Evolutionary conservation across 2,888 invertebrate genomes (phyloP), one percentile per base, ranked within the genome.

Genomic region (Eucera pruinosa): DNA sequence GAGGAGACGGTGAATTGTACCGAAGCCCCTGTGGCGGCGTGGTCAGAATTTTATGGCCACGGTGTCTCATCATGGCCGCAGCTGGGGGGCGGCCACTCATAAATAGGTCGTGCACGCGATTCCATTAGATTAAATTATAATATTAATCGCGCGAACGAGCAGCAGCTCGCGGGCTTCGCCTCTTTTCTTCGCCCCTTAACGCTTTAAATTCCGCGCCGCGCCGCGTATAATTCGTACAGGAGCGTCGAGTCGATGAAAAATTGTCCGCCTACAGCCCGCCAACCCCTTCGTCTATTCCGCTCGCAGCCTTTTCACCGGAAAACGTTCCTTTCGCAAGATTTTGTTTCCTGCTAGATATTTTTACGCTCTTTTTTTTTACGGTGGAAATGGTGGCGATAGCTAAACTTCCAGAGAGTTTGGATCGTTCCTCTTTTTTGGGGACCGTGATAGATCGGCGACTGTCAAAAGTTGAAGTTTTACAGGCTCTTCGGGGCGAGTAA

Each of bases 71-170:
- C 79, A 33, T 54, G 52, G 58, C 54, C 71, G 27, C 65, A 36
- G 45, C 50, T 30, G 39, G 18, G 18, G 57, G 15, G 11, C 7
- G 57, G 47, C 50, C 41, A 57, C 62, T 62, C 77, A 68, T 78
- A 80, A 84, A 84, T 84, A 84, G 79, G 67, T 76, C 72, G 80
- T 54, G 58, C 78, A 74, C 68, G 71, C 75, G 80, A 82, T 85
- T 85, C 77, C 82, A 79, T 85, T 66, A 57, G 77, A 80, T 83
- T 82, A 85, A 82, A 85, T 85, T 85, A 78, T 82, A 85, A 85
- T 85, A 83, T 85, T 85, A 85, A 85, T 85, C 84, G 80, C 58
- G 57, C 64, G 52, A 73, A 78, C 64, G 54, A 75, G 69, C 54
- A 43, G 27, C 58, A 18, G n/a, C 45, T 11, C 20, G 39, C 39